phyloP scores from a whole-genome alignment of 2,797 vertebrate species.

The Coregonus ussuriensis region DNA sequence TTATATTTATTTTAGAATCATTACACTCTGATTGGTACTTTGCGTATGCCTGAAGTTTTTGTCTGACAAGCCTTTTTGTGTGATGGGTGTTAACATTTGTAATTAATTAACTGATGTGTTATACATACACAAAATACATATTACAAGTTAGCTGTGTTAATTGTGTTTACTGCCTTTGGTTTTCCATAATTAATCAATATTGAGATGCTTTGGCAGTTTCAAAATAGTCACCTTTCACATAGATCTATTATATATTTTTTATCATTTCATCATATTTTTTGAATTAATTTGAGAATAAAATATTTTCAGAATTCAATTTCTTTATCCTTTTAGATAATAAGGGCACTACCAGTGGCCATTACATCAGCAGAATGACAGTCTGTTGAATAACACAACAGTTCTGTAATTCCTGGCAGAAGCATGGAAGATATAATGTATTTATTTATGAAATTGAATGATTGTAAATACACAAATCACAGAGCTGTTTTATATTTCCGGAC shows the following conservation, averaged over 20 bases:
- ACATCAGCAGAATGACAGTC: background rate
- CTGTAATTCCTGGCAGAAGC: slow-evolving; percentile 6
- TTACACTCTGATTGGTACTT: slow-evolving; percentile 25
- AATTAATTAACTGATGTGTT: background rate
- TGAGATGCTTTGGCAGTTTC: background rate
- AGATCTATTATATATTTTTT: background rate
- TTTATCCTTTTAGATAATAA: no score
- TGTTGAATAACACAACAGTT: background rate
- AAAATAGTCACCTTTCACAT: background rate
- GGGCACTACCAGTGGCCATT: no score
- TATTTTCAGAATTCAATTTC: no score
- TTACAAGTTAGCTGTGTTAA: background rate
- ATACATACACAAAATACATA: background rate
- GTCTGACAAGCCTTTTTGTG: slow-evolving; percentile 3
- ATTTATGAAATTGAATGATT: slow-evolving; percentile 4
- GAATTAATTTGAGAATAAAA: no score
- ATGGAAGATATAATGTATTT: background rate
- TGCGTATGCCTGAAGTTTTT: background rate
- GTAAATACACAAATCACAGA: background rate
- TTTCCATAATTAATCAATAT: no score
- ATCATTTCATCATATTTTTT: background rate
- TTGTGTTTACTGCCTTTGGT: background rate
- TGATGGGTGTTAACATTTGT: background rate
- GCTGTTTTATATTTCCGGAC: slow-evolving; percentile 11
- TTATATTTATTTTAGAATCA: slow-evolving; percentile 75